Base-by-base conservation (phyloP, 2,888 invertebrate species). In the Aleiodes leptofemur region DNA sequence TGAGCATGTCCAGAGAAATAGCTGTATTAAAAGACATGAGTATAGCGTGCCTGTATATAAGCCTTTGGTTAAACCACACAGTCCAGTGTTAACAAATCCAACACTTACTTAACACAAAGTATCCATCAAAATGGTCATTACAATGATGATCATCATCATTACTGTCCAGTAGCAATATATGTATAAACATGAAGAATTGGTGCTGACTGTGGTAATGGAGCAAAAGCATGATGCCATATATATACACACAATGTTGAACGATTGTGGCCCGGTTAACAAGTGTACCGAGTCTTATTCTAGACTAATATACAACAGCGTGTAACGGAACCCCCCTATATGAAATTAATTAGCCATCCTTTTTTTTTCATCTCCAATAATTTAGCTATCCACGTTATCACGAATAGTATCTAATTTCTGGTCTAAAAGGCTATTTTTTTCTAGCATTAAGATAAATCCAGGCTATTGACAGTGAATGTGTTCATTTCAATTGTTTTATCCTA, bases 211-310 rank as follows among this genome's bases (percentile, higher is more conserved):
- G 78, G 74, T 66, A 69, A 76, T 69, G 72, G 77, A 68, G 76
- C 55, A 72, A 53, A 53, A 43, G 70, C 48, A 50, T 23, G 38
- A 57, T 43, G 71, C 70, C 72, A 71, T 73, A 73, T 73, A 73
- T 51, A 73, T 68, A 23, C 64, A 72, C 51, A 72, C 51, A 57
- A 70, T 76, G 64, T 80, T 82, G 78, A 80, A 81, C 78, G 80
- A 82, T 81, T 80, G 80, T 85, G 88, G 83, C 87, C 88, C 85
- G 86, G 84, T 87, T 89, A 84, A 79, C 86, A 89, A 89, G 88
- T 89, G 85, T 89, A 85, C 88, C 89, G 85, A 82, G 82, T 84
- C 84, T 80, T 80, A 83, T 43, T 43, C 81, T 82, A 76, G 79
- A 69, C 76, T 70, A 77, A 75, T 74, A 74, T 51, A 76, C 75